phyloP scores from a whole-genome alignment of 2,888 invertebrate genomes.

The Diaperis boleti region DNA sequence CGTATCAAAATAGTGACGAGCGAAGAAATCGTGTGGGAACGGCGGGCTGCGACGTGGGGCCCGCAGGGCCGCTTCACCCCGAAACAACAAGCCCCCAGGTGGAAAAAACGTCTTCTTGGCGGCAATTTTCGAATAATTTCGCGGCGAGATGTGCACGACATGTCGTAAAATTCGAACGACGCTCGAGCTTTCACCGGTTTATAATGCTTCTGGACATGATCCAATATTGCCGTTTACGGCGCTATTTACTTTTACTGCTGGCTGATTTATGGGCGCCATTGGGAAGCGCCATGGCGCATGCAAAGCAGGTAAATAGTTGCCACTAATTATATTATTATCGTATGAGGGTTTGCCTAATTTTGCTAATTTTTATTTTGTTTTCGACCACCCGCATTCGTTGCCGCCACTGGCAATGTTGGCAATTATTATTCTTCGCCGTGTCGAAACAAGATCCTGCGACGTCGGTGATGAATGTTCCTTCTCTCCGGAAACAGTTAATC shows the following conservation, averaged over 20 bases:
- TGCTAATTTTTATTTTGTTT: too few species aligned
- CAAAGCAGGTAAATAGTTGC: too few species aligned
- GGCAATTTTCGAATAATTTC: conserved; percentile 6
- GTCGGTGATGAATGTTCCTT: conserved; percentile 64
- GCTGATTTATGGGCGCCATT: conserved; percentile 46
- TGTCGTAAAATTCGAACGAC: conserved; percentile 48
- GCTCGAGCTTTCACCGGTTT: conserved; percentile 45
- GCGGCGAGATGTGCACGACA: conserved; percentile 45
- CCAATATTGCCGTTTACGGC: conserved; percentile 50
- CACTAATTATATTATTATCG: too few species aligned
- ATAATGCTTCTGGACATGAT: conserved; percentile 51
- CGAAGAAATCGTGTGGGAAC: conserved; percentile 34
- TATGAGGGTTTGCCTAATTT: too few species aligned
- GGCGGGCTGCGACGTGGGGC: not conserved
- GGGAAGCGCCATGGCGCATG: conserved; percentile 24
- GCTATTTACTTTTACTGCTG: conserved; percentile 49
- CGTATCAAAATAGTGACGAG: conserved; percentile 37
- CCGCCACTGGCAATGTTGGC: conserved; percentile 10
- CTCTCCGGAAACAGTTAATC: conserved; percentile 66
- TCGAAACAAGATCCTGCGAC: conserved; percentile 44
- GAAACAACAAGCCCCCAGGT: conserved; percentile 11
- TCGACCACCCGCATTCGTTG: conserved; percentile 5
- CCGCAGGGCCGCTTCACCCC: conserved; percentile 16
- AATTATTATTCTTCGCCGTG: conserved; percentile 34
- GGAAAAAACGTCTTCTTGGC: not conserved